A percentile compares a stretch with the other conserved stretches of the same genome.
Evolutionary conservation across 2,797 vertebrate species (phyloP).

Genomic region (Enteromius trimaculatus): DNA sequence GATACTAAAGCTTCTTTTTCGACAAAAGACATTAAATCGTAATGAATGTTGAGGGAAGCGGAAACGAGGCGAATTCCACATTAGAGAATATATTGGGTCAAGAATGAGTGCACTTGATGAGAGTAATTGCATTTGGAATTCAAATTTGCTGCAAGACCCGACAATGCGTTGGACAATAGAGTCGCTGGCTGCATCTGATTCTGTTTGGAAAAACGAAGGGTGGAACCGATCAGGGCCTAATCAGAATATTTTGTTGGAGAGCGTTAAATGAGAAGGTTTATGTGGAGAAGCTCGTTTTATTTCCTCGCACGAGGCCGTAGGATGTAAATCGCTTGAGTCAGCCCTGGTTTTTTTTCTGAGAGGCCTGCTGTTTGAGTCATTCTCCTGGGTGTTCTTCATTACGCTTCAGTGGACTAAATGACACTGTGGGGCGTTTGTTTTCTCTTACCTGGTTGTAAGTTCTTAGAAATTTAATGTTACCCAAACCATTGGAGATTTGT

Average conservation of each 20-base stretch:
- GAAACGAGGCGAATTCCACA: constrained; percentile 16
- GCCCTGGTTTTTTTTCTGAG: not conserved
- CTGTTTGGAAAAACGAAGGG: constrained; percentile 11
- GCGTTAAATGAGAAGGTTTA: constrained; percentile 16
- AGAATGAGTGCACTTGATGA: constrained; percentile 22
- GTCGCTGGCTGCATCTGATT: constrained; percentile 32
- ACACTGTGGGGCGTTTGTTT: constrained; percentile 50
- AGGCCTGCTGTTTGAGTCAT: constrained; percentile 40
- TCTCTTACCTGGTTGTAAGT: constrained; percentile 45
- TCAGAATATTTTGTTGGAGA: constrained; percentile 19
- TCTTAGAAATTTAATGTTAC: constrained; percentile 40
- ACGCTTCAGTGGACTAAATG: constrained; percentile 42
- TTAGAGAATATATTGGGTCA: constrained; percentile 23
- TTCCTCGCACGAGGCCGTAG: constrained; percentile 1
- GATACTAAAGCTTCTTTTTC: constrained; percentile 19
- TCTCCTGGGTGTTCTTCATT: constrained; percentile 42
- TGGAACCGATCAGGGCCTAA: not conserved
- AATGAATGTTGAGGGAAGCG: constrained; percentile 43
- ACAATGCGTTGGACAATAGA: constrained; percentile 10
- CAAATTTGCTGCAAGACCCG: constrained; percentile 33
- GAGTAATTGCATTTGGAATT: constrained; percentile 41
- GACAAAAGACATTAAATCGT: constrained; percentile 31
- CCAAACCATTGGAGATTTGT: constrained; percentile 45
- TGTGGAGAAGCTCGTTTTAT: constrained; percentile 10
- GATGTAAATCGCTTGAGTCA: constrained; percentile 28